phyloP scores from a whole-genome alignment of 2,888 invertebrate genomes.

The Sepioteuthis lessoniana region DNA sequence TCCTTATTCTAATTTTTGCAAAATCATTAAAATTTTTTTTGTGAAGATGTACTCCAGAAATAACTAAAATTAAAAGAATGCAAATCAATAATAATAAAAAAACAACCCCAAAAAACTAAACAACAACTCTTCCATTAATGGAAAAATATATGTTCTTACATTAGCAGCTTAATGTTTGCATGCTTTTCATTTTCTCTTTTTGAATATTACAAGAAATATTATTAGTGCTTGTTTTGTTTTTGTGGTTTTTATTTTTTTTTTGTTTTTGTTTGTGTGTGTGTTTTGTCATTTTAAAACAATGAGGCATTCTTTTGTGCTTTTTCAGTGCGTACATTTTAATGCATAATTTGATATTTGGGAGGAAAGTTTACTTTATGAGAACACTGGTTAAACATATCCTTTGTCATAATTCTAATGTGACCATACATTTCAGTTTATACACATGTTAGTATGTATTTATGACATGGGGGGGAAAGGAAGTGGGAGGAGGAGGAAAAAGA shows the following conservation, averaged over 20 bases:
- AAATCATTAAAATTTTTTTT: neutral
- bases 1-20: neutral
- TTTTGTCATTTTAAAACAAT: neutral
- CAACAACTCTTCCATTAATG: neutral
- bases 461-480: neutral
- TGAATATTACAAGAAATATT: neutral
- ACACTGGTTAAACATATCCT: neutral
- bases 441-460: neutral
- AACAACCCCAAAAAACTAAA: too few relatives aligned
- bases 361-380: neutral
- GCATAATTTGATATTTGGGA: neutral
- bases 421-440: neutral
- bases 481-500: neutral
- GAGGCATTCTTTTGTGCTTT: constrained; percentile 4
- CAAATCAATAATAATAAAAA: neutral
- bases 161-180: neutral
- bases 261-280: too few relatives aligned
- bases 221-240: neutral
- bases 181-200: constrained; percentile 15
- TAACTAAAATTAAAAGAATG: neutral
- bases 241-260: too few relatives aligned
- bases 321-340: neutral
- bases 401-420: neutral
- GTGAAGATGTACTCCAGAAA: neutral
- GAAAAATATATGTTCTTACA: constrained; percentile 33